Percentiles rank a stretch among this genome's conserved stretches.
Conservation (phyloP, 2,113 vertebrate genomes). For the Toxostoma redivivum region DNA sequence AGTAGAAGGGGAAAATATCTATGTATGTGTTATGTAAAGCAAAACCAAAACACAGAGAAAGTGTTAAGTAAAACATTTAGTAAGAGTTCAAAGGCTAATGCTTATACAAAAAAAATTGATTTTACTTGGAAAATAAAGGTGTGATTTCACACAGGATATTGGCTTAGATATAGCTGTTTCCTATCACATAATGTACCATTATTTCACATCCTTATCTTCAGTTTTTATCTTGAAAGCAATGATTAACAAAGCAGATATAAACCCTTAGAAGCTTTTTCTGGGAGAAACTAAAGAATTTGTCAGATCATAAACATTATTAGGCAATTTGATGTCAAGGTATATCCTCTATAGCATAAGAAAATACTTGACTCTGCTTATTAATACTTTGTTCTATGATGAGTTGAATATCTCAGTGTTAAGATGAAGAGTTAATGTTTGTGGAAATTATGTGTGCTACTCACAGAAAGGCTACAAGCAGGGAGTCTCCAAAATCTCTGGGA, state of each 20-base stretch:
- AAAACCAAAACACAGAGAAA: background rate
- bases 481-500: background rate
- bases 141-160: conserved; percentile 62
- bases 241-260: conserved; percentile 57
- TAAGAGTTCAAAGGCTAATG: conserved; percentile 45
- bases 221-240: conserved; percentile 50
- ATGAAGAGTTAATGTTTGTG: background rate
- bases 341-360: background rate
- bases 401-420: background rate
- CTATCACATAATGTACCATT: background rate
- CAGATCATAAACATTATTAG: background rate
- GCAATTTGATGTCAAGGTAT: background rate
- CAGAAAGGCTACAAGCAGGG: background rate
- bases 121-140: conserved; percentile 56
- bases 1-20: background rate
- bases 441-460: background rate
- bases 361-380: background rate
- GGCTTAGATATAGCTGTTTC: background rate
- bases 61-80: background rate
- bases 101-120: conserved; percentile 38
- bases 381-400: background rate
- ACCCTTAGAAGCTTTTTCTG: conserved; percentile 1
- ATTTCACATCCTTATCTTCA: conserved; percentile 50
- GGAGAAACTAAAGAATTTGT: conserved; percentile 24
- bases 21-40: background rate